These are phyloP conservation scores for Crenichthys baileyi DNA, from an alignment of 2,797 vertebrate genomes.

Conservation along the genomic window DNA sequence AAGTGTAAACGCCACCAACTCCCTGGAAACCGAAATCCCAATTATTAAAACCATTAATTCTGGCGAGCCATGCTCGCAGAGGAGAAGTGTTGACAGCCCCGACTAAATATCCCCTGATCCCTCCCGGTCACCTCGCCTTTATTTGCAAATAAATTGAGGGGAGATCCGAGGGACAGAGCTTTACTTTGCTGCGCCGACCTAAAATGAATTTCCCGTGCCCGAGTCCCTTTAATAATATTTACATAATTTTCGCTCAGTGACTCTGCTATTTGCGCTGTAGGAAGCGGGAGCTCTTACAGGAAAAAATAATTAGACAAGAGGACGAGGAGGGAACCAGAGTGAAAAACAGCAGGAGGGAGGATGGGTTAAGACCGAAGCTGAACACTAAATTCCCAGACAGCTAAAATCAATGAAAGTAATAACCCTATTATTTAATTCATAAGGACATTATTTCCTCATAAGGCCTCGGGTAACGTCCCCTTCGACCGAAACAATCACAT, in stretches of 20 bases:
- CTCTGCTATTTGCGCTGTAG: constrained; percentile 97
- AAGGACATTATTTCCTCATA: constrained; percentile 81
- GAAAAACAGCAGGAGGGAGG: constrained; percentile 59
- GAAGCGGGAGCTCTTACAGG: constrained; percentile 92
- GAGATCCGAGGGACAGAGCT: constrained; percentile 92
- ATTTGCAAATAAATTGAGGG: constrained; percentile 99
- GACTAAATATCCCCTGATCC: constrained; percentile 95
- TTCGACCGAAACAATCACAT: constrained; percentile 81
- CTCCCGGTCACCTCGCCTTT: constrained; percentile 97
- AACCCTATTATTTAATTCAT: constrained; percentile 85
- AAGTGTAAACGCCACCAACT: constrained; percentile 87
- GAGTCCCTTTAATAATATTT: constrained; percentile 99
- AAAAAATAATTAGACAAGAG: constrained; percentile 94
- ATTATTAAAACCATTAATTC: constrained; percentile 99
- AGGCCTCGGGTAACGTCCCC: constrained; percentile 78
- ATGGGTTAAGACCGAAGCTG: constrained; percentile 69
- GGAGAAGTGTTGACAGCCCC: constrained; percentile 93
- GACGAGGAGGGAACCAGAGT: constrained; percentile 57
- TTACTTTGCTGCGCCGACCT: constrained; percentile 85
- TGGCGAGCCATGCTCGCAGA: constrained; percentile 84
- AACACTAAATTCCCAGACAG: constrained; percentile 80
- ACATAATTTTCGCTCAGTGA: constrained; percentile 99
- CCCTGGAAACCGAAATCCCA: constrained; percentile 93
- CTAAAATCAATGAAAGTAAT: constrained; percentile 84
- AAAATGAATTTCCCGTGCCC: constrained; percentile 96